Evolutionary conservation across 2,113 vertebrate genomes (phyloP).

Genomic region (Bos taurus): DNA sequence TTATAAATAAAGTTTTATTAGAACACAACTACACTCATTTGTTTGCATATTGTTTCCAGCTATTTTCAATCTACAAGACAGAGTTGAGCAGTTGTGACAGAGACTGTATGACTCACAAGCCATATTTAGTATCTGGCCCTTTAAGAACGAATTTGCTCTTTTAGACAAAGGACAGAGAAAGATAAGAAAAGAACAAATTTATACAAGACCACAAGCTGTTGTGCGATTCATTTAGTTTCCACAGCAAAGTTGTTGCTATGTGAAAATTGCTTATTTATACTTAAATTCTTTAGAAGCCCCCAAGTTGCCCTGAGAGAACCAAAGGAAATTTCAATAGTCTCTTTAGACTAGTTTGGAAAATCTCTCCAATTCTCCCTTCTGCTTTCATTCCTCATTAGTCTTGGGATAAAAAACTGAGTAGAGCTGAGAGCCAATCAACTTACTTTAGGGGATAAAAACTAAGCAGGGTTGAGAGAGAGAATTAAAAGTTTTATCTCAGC

Average conservation of each 20-base stretch:
- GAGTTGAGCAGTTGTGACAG: not conserved
- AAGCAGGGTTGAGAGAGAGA: slow-evolving; percentile 64
- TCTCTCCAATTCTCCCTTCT: slow-evolving; percentile 56
- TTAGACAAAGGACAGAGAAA: slow-evolving; percentile 44
- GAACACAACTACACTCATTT: not conserved
- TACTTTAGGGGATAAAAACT: slow-evolving; percentile 58
- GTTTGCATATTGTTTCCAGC: not conserved
- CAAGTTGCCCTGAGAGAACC: slow-evolving; percentile 15
- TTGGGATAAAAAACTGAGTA: slow-evolving; percentile 66
- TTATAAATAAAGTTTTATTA: slow-evolving; percentile 60
- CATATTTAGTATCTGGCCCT: not conserved
- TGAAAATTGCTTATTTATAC: slow-evolving; percentile 67
- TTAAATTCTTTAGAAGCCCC: slow-evolving; percentile 55
- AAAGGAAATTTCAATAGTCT: slow-evolving; percentile 51
- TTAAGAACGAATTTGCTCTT: slow-evolving; percentile 28
- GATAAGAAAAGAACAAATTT: slow-evolving; percentile 38
- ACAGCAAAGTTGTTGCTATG: slow-evolving; percentile 64
- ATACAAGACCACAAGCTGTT: not conserved
- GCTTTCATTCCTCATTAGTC: slow-evolving; percentile 64
- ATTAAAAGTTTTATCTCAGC: slow-evolving; percentile 73
- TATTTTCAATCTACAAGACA: not conserved
- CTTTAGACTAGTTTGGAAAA: slow-evolving; percentile 56
- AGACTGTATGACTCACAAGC: not conserved
- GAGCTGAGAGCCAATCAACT: slow-evolving; percentile 68
- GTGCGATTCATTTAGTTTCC: slow-evolving; percentile 44